These are phyloP conservation scores for Emesis furor DNA, from an alignment of 2,888 invertebrate genomes.

Conservation along the genomic window DNA sequence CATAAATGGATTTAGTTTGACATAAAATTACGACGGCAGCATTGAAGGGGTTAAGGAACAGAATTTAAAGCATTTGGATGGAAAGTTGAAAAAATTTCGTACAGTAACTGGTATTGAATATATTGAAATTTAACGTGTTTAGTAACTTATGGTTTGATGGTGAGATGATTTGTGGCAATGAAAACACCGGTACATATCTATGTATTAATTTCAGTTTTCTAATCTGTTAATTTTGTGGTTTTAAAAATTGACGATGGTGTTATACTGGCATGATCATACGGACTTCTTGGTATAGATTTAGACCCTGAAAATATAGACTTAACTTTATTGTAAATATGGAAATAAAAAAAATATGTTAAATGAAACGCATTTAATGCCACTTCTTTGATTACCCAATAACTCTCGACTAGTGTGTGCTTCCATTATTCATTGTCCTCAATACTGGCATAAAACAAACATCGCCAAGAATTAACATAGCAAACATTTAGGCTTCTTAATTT, in stretches of 20 bases:
- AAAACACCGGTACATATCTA: background rate
- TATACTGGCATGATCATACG: background rate
- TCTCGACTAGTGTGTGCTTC: conserved; percentile 81
- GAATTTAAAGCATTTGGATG: too few relatives aligned
- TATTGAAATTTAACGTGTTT: too few relatives aligned
- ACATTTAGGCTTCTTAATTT: conserved; percentile 89
- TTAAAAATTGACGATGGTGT: background rate
- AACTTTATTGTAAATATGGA: conserved; percentile 22
- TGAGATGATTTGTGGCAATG: background rate
- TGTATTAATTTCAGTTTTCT: background rate
- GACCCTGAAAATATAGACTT: background rate
- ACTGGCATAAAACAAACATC: conserved; percentile 80
- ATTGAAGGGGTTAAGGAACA: too few relatives aligned
- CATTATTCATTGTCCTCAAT: conserved; percentile 79
- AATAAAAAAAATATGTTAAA: conserved; percentile 83
- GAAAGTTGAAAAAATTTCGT: too few relatives aligned
- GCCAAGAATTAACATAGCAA: conserved; percentile 82
- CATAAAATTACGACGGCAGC: too few relatives aligned
- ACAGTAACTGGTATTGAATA: too few relatives aligned
- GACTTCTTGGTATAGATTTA: background rate
- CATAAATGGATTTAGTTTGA: too few relatives aligned
- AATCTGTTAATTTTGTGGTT: background rate
- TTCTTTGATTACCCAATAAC: conserved; percentile 84
- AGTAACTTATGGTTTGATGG: background rate
- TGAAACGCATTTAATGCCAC: conserved; percentile 90